A percentile compares a stretch with the other conserved stretches of the same genome.
These are phyloP conservation scores for Propithecus perrieri DNA, from an alignment of 2,797 vertebrate genomes.

Conservation along the genomic window DNA sequence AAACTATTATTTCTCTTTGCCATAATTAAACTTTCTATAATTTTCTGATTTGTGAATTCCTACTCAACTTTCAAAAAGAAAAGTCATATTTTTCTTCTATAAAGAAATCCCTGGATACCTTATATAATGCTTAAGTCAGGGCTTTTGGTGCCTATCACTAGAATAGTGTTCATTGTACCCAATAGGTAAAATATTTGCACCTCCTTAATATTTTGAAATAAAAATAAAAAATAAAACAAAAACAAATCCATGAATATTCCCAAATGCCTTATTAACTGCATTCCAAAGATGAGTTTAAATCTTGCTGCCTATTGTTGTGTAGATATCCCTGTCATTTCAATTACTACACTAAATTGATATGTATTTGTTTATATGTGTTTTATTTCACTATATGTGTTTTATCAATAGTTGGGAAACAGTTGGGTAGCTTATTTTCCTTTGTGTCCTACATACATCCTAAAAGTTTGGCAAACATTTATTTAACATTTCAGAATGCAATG, in stretches of 20 bases:
- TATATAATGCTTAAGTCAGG: background rate
- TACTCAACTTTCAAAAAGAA: background rate
- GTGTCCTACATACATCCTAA: background rate
- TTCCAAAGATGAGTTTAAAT: background rate
- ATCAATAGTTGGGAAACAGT: background rate
- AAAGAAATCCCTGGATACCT: background rate
- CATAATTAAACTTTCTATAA: background rate
- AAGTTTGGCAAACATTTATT: background rate
- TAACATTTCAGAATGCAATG: background rate
- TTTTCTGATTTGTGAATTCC: constrained; percentile 2
- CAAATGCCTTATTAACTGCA: background rate
- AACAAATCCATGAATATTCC: background rate
- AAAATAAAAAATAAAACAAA: background rate
- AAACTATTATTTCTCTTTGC: background rate
- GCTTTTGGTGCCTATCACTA: background rate
- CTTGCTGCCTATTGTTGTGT: background rate
- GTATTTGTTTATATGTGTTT: background rate
- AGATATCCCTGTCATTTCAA: background rate
- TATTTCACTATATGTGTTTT: background rate
- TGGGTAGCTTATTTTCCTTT: background rate
- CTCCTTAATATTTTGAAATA: background rate
- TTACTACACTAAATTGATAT: background rate
- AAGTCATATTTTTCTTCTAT: background rate
- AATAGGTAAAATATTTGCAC: background rate
- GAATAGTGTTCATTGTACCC: background rate